These are phyloP conservation scores for Parnassius smintheus DNA, from an alignment of 2,888 invertebrate genomes.

Conservation along the genomic window DNA sequence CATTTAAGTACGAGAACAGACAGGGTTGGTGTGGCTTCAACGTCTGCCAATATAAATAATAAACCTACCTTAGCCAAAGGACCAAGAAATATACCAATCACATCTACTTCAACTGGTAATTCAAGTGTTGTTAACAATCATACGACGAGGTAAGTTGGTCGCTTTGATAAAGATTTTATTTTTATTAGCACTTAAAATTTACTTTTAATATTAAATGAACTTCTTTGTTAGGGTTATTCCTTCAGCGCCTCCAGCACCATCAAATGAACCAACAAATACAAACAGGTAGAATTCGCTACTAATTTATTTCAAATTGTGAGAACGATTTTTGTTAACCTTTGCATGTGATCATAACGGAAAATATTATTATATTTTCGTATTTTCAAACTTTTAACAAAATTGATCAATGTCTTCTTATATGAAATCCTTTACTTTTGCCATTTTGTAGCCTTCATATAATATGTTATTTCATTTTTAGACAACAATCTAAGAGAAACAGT, in stretches of 20 bases:
- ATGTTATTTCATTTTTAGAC: slow-evolving; percentile 10
- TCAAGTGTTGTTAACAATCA: not conserved
- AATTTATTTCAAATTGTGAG: too few relatives aligned
- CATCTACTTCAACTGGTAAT: not conserved
- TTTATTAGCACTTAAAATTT: not conserved
- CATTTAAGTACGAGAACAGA: not conserved
- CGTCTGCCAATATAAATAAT: not conserved
- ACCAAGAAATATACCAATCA: not conserved
- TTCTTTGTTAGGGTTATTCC: slow-evolving; percentile 7
- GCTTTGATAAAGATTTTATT: too few relatives aligned
- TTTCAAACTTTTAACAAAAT: not conserved
- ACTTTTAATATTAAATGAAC: not conserved
- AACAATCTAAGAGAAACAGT: slow-evolving; percentile 4
- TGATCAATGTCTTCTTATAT: too few relatives aligned
- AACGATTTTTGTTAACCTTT: too few relatives aligned
- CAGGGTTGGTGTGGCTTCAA: not conserved
- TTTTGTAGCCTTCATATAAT: too few relatives aligned
- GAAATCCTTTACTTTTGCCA: too few relatives aligned
- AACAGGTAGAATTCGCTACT: slow-evolving; percentile 1
- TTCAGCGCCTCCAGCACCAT: slow-evolving; percentile 10
- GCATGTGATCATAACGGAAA: too few relatives aligned
- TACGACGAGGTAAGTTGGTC: not conserved
- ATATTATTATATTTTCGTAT: not conserved
- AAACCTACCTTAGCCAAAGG: not conserved
- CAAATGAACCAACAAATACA: not conserved